Conservation (phyloP, 2,113 vertebrate genomes). For the Oryzias woworae region DNA sequence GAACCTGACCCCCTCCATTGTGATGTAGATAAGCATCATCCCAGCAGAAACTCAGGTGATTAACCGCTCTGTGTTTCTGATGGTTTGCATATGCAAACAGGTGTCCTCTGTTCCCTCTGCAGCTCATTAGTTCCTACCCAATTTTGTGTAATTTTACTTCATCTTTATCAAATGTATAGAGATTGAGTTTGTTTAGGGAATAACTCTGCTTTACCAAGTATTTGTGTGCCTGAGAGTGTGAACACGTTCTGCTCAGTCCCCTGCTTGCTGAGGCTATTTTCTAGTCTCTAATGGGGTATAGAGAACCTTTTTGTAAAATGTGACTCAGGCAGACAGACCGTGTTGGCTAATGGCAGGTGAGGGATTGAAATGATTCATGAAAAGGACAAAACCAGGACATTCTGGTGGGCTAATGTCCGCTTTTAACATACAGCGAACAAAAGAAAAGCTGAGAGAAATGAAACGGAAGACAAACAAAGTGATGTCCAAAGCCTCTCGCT, state of each 20-base stretch:
- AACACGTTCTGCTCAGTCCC: conserved; percentile 40
- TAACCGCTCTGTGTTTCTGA: conserved; percentile 64
- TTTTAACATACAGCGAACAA: conserved; percentile 47
- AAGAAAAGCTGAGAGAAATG: conserved; percentile 42
- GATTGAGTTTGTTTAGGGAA: not conserved
- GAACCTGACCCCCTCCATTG: conserved; percentile 55
- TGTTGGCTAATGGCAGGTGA: conserved; percentile 63
- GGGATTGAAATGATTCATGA: conserved; percentile 56
- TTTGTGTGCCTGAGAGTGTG: conserved; percentile 8
- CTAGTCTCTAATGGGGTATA: conserved; percentile 63
- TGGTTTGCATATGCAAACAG: conserved; percentile 68
- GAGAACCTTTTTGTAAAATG: conserved; percentile 55
- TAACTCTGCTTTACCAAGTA: not conserved
- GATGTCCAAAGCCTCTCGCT: conserved; percentile 36
- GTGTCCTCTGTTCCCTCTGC: conserved; percentile 70
- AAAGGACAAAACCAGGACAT: conserved; percentile 62
- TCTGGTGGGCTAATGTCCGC: conserved; percentile 51
- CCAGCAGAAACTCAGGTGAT: conserved; percentile 68
- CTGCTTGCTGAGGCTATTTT: conserved; percentile 46
- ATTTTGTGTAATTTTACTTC: conserved; percentile 55
- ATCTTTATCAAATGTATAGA: conserved; percentile 44
- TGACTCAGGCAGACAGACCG: conserved; percentile 49
- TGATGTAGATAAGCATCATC: conserved; percentile 67
- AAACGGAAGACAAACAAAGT: conserved; percentile 54
- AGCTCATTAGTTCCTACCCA: conserved; percentile 67